These are phyloP conservation scores for Strigamia crassipes DNA, from an alignment of 2,888 invertebrate species.

Conservation along the genomic window DNA sequence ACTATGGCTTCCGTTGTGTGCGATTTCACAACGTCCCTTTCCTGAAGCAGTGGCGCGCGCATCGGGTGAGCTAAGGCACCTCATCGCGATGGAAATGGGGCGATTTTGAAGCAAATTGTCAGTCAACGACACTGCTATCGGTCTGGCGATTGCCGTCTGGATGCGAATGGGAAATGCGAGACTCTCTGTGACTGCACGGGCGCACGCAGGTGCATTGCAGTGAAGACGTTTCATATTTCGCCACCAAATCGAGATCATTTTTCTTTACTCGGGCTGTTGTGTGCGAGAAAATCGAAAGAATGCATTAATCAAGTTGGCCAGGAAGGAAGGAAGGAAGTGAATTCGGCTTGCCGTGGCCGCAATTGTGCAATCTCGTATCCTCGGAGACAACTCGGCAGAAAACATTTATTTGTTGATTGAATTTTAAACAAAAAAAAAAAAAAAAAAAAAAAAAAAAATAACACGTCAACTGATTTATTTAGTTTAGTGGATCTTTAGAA, in stretches of 20 bases:
- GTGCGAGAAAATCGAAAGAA: slow-evolving; percentile 9
- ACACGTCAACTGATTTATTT: no score
- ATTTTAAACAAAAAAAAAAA: no score
- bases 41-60: slow-evolving; percentile 5
- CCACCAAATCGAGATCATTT: slow-evolving; percentile 30
- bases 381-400: background rate
- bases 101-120: slow-evolving; percentile 34
- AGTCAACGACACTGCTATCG: slow-evolving; percentile 34
- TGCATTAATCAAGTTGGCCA: slow-evolving; percentile 18
- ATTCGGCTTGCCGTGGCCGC: background rate
- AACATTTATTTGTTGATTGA: background rate
- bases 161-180: slow-evolving; percentile 28
- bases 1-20: slow-evolving; percentile 22
- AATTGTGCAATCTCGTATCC: background rate
- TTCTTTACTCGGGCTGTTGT: background rate
- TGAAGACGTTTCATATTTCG: background rate
- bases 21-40: slow-evolving; percentile 28
- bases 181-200: background rate
- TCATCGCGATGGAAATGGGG: slow-evolving; percentile 37
- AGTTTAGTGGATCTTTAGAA: no score
- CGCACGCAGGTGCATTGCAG: background rate
- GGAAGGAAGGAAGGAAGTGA: slow-evolving; percentile 34
- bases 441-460: no score
- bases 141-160: slow-evolving; percentile 12
- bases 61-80: slow-evolving; percentile 11